Conservation (phyloP, 2,797 vertebrate species). For the Acipenser ruthenus region DNA sequence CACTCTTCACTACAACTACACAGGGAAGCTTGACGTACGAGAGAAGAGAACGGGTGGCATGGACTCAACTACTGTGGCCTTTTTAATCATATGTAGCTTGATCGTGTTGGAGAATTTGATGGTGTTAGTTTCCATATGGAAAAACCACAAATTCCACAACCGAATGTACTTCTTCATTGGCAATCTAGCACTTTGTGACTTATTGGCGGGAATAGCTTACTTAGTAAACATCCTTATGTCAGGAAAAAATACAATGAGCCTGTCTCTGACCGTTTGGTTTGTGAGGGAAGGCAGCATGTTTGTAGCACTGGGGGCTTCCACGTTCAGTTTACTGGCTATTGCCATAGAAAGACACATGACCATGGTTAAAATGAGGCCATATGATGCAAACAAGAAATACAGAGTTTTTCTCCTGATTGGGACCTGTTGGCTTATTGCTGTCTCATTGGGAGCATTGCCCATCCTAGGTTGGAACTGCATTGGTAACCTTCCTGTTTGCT, state of each 20-base stretch:
- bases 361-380: conserved; percentile 97
- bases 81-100: conserved; percentile 76
- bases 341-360: conserved; percentile 92
- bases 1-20: conserved; percentile 78
- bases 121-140: conserved; percentile 88
- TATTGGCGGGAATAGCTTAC: conserved; percentile 80
- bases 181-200: conserved; percentile 89
- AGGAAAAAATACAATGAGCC: conserved; percentile 73
- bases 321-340: conserved; percentile 86
- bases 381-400: conserved; percentile 84
- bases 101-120: conserved; percentile 89
- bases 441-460: conserved; percentile 78
- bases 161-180: conserved; percentile 97
- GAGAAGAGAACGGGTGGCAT: conserved; percentile 39
- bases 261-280: conserved; percentile 79
- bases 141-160: conserved; percentile 88
- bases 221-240: conserved; percentile 86
- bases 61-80: conserved; percentile 55
- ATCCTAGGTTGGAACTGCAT: conserved; percentile 95
- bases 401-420: conserved; percentile 91
- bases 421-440: conserved; percentile 82
- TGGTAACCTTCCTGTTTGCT: conserved; percentile 76
- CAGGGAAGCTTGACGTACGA: conserved; percentile 70
- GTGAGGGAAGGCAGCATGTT: conserved; percentile 90
- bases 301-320: conserved; percentile 83